Percentiles rank a stretch among this genome's conserved stretches.
Conservation (phyloP, 2,113 vertebrate genomes). For the Phylloscopus whistleri region DNA sequence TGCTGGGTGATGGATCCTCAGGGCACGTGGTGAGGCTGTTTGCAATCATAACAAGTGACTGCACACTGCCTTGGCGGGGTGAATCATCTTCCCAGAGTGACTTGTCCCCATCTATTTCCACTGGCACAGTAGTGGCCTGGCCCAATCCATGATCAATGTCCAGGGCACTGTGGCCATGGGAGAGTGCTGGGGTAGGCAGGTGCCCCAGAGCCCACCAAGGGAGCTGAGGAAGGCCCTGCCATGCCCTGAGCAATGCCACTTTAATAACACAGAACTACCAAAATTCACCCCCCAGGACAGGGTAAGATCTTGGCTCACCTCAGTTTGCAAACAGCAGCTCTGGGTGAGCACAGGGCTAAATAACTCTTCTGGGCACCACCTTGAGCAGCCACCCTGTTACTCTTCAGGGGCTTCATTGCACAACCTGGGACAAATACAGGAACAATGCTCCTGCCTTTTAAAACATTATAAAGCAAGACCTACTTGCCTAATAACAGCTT, state of each 20-base stretch:
- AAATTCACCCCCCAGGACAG: neutral
- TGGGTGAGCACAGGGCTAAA: neutral
- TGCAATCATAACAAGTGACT: neutral
- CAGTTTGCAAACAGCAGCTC: neutral
- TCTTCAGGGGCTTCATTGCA: neutral
- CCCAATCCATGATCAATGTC: fast-evolving
- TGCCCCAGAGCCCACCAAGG: neutral
- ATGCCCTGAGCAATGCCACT: neutral
- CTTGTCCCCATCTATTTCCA: neutral
- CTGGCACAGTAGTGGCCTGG: fast-evolving
- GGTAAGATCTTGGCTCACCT: neutral
- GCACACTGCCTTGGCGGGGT: fast-evolving
- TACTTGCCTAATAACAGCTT: neutral
- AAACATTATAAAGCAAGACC: neutral
- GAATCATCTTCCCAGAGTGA: neutral
- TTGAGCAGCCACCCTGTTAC: fast-evolving
- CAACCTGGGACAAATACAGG: neutral
- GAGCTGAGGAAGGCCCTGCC: neutral
- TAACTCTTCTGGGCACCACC: neutral
- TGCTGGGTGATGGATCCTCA: neutral
- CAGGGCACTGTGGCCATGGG: neutral
- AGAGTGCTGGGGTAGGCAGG: fast-evolving
- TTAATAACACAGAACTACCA: neutral
- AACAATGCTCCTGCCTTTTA: neutral
- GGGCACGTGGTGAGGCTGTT: fast-evolving